Conservation (phyloP, 2,888 invertebrate genomes). For the Marasmarcha lunaedactyla region DNA sequence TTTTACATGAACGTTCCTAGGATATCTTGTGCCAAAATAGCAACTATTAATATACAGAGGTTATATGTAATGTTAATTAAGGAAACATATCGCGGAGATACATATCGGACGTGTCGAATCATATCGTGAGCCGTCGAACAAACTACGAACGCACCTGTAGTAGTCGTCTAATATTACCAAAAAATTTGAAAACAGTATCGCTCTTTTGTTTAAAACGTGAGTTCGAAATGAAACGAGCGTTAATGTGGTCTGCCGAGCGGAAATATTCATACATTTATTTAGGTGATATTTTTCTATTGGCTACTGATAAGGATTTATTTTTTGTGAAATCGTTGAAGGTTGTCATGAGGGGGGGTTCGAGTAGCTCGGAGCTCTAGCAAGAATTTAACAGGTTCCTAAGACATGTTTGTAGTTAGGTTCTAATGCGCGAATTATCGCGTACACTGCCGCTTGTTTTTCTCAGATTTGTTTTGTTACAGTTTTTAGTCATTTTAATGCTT, state of each 20-base stretch:
- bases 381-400: constrained; percentile 71
- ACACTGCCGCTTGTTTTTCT: constrained; percentile 66
- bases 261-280: constrained; percentile 62
- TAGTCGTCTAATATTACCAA: constrained; percentile 34
- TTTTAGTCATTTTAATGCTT: constrained; percentile 51
- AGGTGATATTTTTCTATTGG: constrained; percentile 71
- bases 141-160: no score
- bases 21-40: no score
- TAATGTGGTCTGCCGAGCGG: constrained; percentile 25
- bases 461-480: constrained; percentile 29
- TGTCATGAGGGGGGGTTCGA: constrained; percentile 26
- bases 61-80: no score
- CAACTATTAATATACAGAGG: no score
- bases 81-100: no score
- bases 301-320: constrained; percentile 66
- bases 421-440: constrained; percentile 66
- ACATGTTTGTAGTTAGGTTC: constrained; percentile 67
- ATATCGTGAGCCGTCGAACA: no score
- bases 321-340: no score
- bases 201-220: constrained; percentile 18
- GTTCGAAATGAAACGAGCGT: constrained; percentile 22
- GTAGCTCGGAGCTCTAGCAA: constrained; percentile 61
- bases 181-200: constrained; percentile 20
- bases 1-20: neutral
- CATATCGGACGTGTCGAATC: no score